Percentiles rank a stretch among this genome's conserved stretches.
These are phyloP conservation scores for Lacanobia oleracea DNA, from an alignment of 2,888 invertebrate species.

Conservation along the genomic window DNA sequence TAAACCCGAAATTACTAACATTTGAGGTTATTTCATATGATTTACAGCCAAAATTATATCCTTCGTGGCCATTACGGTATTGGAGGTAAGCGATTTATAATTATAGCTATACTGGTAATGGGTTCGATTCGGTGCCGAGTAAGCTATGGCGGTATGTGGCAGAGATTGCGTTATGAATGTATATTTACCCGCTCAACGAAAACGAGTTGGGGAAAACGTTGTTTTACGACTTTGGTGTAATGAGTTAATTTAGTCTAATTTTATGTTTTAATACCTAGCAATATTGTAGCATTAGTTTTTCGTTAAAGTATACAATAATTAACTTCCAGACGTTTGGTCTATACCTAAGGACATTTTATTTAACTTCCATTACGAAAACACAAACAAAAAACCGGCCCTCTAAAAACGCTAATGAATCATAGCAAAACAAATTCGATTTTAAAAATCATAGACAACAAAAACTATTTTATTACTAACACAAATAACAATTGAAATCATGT, in stretches of 20 bases:
- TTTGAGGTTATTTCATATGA: slow-evolving; percentile 80
- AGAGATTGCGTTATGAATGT: slow-evolving; percentile 38
- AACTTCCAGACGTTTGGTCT: neutral
- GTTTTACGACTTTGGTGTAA: slow-evolving; percentile 13
- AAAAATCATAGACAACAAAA: slow-evolving; percentile 35
- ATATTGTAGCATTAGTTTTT: neutral
- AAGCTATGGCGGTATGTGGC: slow-evolving; percentile 6
- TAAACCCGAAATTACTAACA: slow-evolving; percentile 78
- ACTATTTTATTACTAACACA: slow-evolving; percentile 28
- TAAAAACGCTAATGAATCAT: slow-evolving; percentile 39
- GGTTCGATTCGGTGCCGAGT: slow-evolving; percentile 45
- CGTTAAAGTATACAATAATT: neutral
- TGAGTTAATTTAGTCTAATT: slow-evolving; percentile 33
- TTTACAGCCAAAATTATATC: slow-evolving; percentile 77
- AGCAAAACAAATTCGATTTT: slow-evolving; percentile 29
- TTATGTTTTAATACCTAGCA: slow-evolving; percentile 6
- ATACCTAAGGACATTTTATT: neutral
- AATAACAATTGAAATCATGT: slow-evolving; percentile 39
- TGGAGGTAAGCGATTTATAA: slow-evolving; percentile 65
- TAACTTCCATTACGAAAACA: slow-evolving; percentile 24
- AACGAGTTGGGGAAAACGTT: slow-evolving; percentile 7
- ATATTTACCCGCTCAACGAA: slow-evolving; percentile 20
- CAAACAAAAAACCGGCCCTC: slow-evolving; percentile 19
- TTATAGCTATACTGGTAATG: slow-evolving; percentile 52
- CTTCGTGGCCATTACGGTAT: slow-evolving; percentile 61